Conservation (phyloP, 2,888 invertebrate species). For the Luperina nickerlii region DNA sequence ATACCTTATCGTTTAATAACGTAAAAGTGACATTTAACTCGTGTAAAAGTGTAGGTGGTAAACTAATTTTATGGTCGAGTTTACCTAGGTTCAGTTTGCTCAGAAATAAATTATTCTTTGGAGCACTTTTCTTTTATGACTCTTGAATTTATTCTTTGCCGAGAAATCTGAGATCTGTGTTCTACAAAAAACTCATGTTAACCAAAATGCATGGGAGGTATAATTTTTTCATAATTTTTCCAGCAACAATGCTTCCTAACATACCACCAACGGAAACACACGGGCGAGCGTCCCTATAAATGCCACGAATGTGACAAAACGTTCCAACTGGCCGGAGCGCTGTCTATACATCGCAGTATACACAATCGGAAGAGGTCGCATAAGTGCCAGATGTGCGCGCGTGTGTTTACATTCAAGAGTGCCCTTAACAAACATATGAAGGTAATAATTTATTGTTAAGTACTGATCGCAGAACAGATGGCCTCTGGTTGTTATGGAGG, state of each 20-base stretch:
- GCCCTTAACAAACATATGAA: slow-evolving; percentile 72
- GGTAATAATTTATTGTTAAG: slow-evolving; percentile 49
- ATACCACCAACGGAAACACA: slow-evolving; percentile 73
- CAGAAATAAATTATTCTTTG: not conserved
- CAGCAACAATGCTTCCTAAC: slow-evolving; percentile 69
- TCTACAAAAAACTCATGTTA: not conserved
- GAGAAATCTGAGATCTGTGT: too few relatives aligned
- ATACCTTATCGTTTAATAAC: not conserved
- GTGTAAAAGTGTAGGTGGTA: not conserved
- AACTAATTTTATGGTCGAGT: not conserved
- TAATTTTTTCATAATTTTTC: not conserved
- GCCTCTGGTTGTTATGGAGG: not conserved
- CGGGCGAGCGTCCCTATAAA: slow-evolving; percentile 72
- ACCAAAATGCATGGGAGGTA: not conserved
- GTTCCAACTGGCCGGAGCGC: slow-evolving; percentile 64
- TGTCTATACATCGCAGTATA: slow-evolving; percentile 59
- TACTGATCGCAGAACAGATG: not conserved
- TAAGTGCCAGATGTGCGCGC: slow-evolving; percentile 63
- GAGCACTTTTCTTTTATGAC: not conserved
- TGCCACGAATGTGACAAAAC: slow-evolving; percentile 66
- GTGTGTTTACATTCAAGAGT: slow-evolving; percentile 65
- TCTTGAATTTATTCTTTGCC: not conserved
- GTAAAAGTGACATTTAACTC: not conserved
- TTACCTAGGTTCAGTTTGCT: not conserved
- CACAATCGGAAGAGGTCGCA: slow-evolving; percentile 47